Percentiles rank a stretch among this genome's conserved stretches.
phyloP scores from a whole-genome alignment of 2,888 invertebrate species.

The Zygogramma bicolorata region DNA sequence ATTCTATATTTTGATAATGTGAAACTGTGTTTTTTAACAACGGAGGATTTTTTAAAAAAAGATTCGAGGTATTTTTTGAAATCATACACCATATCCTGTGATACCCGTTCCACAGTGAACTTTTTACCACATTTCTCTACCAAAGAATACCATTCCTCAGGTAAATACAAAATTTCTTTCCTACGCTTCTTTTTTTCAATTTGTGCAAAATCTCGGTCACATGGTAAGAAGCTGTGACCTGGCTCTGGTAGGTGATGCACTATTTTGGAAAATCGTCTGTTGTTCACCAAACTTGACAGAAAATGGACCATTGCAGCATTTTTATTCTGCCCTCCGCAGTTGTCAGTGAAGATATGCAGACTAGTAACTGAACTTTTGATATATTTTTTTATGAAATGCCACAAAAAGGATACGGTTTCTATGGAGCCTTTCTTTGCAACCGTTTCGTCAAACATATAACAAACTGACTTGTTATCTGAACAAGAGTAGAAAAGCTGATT shows the following conservation, averaged over 20 bases:
- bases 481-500: too few species aligned
- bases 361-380: slow-evolving; percentile 7
- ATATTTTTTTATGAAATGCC: slow-evolving; percentile 28
- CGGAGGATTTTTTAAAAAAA: slow-evolving; percentile 29
- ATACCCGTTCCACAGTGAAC: slow-evolving; percentile 27
- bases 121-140: slow-evolving; percentile 39
- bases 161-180: slow-evolving; percentile 34
- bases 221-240: slow-evolving; percentile 29
- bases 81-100: slow-evolving; percentile 30
- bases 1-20: too few species aligned
- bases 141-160: slow-evolving; percentile 38
- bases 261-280: slow-evolving; percentile 11
- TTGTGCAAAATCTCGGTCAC: slow-evolving; percentile 28
- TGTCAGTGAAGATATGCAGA: slow-evolving; percentile 27
- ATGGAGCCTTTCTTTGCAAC: slow-evolving; percentile 29
- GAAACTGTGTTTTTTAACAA: too few species aligned
- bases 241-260: slow-evolving; percentile 21
- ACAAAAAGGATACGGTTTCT: slow-evolving; percentile 27
- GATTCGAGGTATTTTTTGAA: slow-evolving; percentile 25
- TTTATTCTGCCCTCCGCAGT: slow-evolving; percentile 24
- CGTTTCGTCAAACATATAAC: slow-evolving; percentile 13
- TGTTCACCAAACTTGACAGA: slow-evolving; percentile 6
- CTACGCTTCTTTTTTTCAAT: slow-evolving; percentile 33
- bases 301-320: slow-evolving; percentile 28
- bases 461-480: too few species aligned